A percentile compares a stretch with the other conserved stretches of the same genome.
These are phyloP conservation scores for Tillus elongatus DNA, from an alignment of 2,888 invertebrate genomes.

Conservation along the genomic window DNA sequence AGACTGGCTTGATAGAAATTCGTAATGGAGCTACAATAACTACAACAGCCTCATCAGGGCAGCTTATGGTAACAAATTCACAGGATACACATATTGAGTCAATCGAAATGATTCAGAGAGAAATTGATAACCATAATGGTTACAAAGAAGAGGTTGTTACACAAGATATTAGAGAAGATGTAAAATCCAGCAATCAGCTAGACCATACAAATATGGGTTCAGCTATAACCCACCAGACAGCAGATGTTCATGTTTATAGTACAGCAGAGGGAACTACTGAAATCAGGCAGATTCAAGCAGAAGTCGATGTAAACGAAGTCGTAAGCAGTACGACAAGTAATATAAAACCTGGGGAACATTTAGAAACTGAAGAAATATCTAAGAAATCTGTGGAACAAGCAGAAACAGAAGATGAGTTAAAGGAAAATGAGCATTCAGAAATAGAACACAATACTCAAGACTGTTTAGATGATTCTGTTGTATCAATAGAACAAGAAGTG, in stretches of 20 bases:
- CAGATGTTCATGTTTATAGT: too few species aligned
- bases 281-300: too few species aligned
- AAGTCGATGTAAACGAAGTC: too few species aligned
- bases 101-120: conserved; percentile 41
- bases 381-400: conserved; percentile 20
- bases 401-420: conserved; percentile 6
- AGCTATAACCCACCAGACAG: too few species aligned
- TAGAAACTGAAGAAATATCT: conserved; percentile 38
- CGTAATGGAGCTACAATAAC: conserved; percentile 30
- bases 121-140: conserved; percentile 33
- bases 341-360: too few species aligned
- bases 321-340: too few species aligned
- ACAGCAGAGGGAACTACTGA: too few species aligned
- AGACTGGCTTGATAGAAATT: conserved; percentile 38
- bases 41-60: conserved; percentile 24
- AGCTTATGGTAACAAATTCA: conserved; percentile 25
- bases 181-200: too few species aligned
- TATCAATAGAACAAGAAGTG: conserved; percentile 11
- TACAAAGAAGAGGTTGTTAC: too few species aligned
- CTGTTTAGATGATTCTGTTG: conserved; percentile 5
- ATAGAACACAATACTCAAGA: not conserved
- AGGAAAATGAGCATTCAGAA: conserved; percentile 1
- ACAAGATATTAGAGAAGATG: too few species aligned
- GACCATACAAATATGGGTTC: too few species aligned
- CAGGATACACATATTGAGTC: conserved; percentile 35